Base-by-base conservation (phyloP, 2,113 vertebrate species). In the Aegotheles bennettii region DNA sequence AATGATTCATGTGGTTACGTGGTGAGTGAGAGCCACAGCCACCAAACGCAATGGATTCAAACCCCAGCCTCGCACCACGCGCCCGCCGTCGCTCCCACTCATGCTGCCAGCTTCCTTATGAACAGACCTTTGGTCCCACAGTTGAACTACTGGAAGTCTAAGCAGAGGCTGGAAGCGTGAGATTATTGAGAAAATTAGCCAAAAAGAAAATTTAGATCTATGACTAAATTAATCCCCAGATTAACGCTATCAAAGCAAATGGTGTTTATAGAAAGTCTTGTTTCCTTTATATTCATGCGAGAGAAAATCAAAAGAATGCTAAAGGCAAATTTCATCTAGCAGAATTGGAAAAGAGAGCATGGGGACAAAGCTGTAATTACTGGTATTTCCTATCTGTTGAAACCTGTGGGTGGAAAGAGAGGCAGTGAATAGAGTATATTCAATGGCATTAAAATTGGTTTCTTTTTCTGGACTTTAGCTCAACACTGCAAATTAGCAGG, bases 401-500 rank as follows among this genome's bases (percentile, higher is more conserved):
- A 93, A 85, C 86, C 59, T 97, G 88, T 84, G 56, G 94, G 91
- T 96, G 90, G 73, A 92, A 95, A 94, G 82, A 63, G 80, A 86
- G 89, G 92, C 75, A 67, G 87, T 95, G 87, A 87, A 94, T 95
- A 93, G 93, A 54, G 69, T 74, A 91, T 87, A 93, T 93, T 97
- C 88, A 94, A 87, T 81, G 76, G 83, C 77, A 81, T 74, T 56
- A 95, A 88, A 87, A 95, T 94, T 6, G 6, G 71, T 95, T 94
- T 95, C 63, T 84, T 97, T 96, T 96, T 81, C 73, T 95, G 81
- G 95, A 97, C 81, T 92, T 97, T 71, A 97, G 93, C 85, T 96
- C 91, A 94, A 74, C 87, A 5, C 88, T 95, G 78, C 79, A 97
- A 97, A 97, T 93, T 96, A 95, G 92, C 93, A 89, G 93, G 92